Percentiles rank a stretch among this genome's conserved stretches.
Conservation (phyloP, 1,140 invertebrate genomes). For the Portunus trituberculatus region DNA sequence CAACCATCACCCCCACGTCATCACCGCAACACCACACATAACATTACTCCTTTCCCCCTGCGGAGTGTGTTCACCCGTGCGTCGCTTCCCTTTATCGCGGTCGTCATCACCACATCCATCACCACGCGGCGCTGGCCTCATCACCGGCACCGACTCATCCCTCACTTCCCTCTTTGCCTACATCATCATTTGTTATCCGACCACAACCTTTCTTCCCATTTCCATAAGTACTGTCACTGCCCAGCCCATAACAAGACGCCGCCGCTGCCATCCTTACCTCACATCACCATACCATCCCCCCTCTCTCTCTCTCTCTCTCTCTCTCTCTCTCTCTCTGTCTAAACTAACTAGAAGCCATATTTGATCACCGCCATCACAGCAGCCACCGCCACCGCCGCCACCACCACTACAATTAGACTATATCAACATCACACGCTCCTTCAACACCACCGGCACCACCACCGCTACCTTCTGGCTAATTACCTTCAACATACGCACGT, state of each 20-base stretch:
- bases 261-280: too few species aligned
- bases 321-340: too few species aligned
- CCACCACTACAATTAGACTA: not conserved
- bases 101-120: not conserved
- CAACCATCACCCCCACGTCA: too few species aligned
- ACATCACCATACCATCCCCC: not conserved
- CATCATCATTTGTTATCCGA: not conserved
- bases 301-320: too few species aligned
- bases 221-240: constrained; percentile 10
- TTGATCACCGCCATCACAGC: too few species aligned
- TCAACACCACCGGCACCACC: not conserved
- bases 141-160: constrained; percentile 17
- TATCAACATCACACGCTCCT: not conserved
- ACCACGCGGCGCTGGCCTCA: not conserved
- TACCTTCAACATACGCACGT: too few species aligned
- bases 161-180: not conserved
- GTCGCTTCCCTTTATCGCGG: not conserved
- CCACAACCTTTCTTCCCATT: not conserved
- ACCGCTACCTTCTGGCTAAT: too few species aligned
- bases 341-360: too few species aligned
- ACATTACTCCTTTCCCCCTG: not conserved
- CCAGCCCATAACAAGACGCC: too few species aligned
- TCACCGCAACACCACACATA: not conserved
- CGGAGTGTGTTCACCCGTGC: not conserved
- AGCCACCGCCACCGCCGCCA: not conserved